Evolutionary conservation across 2,113 vertebrate genomes (phyloP).

Genomic region (Recurvirostra avosetta): DNA sequence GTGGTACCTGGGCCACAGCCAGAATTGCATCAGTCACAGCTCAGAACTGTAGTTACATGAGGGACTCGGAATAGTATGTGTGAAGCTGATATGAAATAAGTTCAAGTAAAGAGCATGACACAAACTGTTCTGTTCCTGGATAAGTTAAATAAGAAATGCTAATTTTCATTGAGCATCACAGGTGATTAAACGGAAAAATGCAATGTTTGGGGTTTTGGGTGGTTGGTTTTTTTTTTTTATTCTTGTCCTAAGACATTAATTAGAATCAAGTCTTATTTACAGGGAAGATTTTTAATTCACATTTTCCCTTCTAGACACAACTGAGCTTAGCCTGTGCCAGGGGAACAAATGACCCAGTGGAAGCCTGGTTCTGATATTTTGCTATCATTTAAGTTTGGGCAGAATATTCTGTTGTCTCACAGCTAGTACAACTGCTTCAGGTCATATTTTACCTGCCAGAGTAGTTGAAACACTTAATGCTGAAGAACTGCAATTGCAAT

Average conservation of each 20-base stretch:
- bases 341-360: not conserved
- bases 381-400: not conserved
- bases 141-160: not conserved
- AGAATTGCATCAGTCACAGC: not conserved
- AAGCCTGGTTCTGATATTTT: not conserved
- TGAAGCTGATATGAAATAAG: not conserved
- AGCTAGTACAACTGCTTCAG: not conserved
- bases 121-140: not conserved
- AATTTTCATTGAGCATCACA: not conserved
- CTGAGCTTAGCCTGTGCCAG: not conserved
- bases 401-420: not conserved
- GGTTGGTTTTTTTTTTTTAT: not conserved
- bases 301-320: not conserved
- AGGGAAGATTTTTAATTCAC: not conserved
- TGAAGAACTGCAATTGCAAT: slow-evolving; percentile 2
- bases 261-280: not conserved
- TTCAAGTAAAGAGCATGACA: not conserved
- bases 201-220: too few relatives aligned
- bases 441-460: slow-evolving; percentile 64
- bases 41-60: not conserved
- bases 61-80: not conserved
- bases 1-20: not conserved
- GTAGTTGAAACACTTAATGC: slow-evolving; percentile 34
- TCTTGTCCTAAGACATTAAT: not conserved
- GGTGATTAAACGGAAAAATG: not conserved